Evolutionary conservation across 2,113 vertebrate species (phyloP).

Genomic region (Ia io): DNA sequence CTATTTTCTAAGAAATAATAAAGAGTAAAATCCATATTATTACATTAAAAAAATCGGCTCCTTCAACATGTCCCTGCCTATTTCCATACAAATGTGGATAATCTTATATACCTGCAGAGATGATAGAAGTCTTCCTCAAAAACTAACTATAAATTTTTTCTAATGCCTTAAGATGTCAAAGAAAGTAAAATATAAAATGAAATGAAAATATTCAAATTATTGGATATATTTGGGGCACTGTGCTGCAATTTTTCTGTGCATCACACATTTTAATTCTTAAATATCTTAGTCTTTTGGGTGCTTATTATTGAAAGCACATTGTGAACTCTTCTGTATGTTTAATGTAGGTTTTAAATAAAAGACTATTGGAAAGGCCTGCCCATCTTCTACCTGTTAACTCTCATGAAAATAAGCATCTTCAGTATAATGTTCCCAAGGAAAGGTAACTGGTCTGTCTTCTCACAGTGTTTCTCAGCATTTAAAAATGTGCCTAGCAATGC

Average conservation of each 20-base stretch:
- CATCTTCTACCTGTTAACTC: not conserved
- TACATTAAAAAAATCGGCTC: not conserved
- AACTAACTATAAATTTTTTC: not conserved
- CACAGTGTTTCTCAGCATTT: not conserved
- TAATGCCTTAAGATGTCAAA: not conserved
- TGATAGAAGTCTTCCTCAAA: not conserved
- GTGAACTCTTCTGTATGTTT: not conserved
- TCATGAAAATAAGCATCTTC: not conserved
- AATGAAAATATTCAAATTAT: not conserved
- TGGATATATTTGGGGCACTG: not conserved
- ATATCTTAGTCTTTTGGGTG: not conserved
- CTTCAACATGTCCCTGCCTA: not conserved
- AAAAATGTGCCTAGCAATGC: not conserved
- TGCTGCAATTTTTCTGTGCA: not conserved
- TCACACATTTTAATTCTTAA: not conserved
- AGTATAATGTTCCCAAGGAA: not conserved
- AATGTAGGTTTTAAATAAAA: not conserved
- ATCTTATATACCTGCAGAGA: not conserved
- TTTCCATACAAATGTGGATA: not conserved
- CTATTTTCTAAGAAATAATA: not conserved
- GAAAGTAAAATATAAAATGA: not conserved
- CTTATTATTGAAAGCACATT: not conserved
- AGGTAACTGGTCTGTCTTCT: not conserved
- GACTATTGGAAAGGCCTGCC: not conserved
- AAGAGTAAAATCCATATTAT: not conserved